A percentile compares a stretch with the other conserved stretches of the same genome.
phyloP scores from a whole-genome alignment of 2,888 invertebrate genomes.

The Trilocha varians region DNA sequence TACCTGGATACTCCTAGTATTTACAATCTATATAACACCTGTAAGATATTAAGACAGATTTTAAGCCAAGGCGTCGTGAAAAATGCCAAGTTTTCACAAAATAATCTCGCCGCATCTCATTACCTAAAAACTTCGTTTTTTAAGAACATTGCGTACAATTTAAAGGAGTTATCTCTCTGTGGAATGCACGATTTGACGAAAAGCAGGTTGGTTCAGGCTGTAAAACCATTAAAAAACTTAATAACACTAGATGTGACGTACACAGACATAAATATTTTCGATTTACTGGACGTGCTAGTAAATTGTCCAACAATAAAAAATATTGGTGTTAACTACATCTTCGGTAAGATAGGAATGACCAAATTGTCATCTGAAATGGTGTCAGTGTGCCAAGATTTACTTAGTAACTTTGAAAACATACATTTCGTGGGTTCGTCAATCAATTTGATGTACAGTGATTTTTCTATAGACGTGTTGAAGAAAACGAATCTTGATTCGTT shows the following conservation, averaged over 20 bases:
- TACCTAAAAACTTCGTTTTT: slow-evolving; percentile 37
- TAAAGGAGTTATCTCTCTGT: slow-evolving; percentile 38
- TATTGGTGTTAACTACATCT: slow-evolving; percentile 38
- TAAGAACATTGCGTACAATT: slow-evolving; percentile 31
- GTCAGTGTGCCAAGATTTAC: slow-evolving; percentile 31
- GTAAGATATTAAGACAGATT: slow-evolving; percentile 26
- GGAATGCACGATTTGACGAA: slow-evolving; percentile 39
- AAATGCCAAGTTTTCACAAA: slow-evolving; percentile 34
- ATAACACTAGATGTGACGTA: slow-evolving; percentile 44
- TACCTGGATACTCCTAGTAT: slow-evolving; percentile 35
- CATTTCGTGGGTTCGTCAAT: slow-evolving; percentile 40
- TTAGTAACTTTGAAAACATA: slow-evolving; percentile 40
- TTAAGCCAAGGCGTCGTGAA: slow-evolving; percentile 30
- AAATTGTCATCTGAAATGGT: slow-evolving; percentile 17
- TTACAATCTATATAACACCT: slow-evolving; percentile 33
- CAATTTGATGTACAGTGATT: slow-evolving; percentile 28
- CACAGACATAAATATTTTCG: slow-evolving; percentile 38
- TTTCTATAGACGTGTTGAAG: slow-evolving; percentile 27
- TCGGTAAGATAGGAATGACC: slow-evolving; percentile 19
- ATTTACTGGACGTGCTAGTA: slow-evolving; percentile 37
- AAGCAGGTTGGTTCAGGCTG: slow-evolving; percentile 27
- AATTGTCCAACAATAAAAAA: slow-evolving; percentile 43
- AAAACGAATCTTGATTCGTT: slow-evolving; percentile 30
- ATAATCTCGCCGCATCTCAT: slow-evolving; percentile 32
- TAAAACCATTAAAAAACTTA: slow-evolving; percentile 35